Evolutionary conservation across 2,797 vertebrate genomes (phyloP), one percentile per base, ranked within the genome.

Genomic region (Xiphorhynchus erythropygius): DNA sequence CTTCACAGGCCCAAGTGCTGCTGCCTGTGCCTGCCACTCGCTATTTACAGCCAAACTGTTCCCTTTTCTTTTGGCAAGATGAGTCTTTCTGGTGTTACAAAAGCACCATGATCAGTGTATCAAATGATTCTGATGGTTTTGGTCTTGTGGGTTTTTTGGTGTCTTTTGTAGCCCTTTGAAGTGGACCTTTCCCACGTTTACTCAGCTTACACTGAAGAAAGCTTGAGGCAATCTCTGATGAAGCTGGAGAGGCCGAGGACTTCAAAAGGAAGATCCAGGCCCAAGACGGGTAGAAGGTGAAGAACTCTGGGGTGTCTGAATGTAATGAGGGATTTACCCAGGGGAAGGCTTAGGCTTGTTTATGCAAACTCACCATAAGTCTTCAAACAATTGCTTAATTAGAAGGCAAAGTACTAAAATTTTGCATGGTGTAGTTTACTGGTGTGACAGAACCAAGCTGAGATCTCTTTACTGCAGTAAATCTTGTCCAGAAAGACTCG

Each of bases 131-230:
- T 89, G 78, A 42, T 85, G 5, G 4, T 37, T 39, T 74, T 87
- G 24, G 19, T 77, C 75, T 56, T 71, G 46, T 0, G 46, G 47
- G 28, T 76, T 83, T 82, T 70, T 49, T 78, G 52, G 7, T 83
- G 44, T 73, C 57, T 95, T 49, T 64, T 39, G 52, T 67, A 99
- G 99, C 99, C 99, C 7, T 99, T 99, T 93, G 99, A 99, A 97
- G 99, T 99, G 96, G 99, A 99, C 92, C 98, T 99, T 93, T 99
- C 99, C 69, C 99, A 99, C 5, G 99, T 99, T 88, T 99, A 99
- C 95, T 97, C 99, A 62, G 99, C 99, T 86, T 99, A 99, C 94
- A 99, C 99, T 4, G 99, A 99, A 93, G 99, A 99, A 94, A 99
- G 99, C 96, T 98, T 99, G 97, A 98, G 99, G 52, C 99, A 99